A percentile compares a stretch with the other conserved stretches of the same genome.
phyloP scores from a whole-genome alignment of 2,888 invertebrate genomes.

The Meta bourneti region DNA sequence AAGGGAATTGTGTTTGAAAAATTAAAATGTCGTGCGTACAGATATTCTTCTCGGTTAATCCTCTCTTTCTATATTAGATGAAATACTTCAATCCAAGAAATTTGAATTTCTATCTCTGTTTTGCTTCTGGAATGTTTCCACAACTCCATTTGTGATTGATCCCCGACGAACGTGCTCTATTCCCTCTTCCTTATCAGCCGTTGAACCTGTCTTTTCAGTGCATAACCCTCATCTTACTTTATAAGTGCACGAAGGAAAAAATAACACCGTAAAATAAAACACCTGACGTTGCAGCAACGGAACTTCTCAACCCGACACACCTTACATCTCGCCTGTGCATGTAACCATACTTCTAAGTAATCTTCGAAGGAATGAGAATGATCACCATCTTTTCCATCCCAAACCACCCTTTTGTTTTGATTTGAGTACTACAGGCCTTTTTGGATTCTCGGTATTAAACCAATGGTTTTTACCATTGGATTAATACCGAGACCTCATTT shows the following conservation, averaged over 20 bases:
- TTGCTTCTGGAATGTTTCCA: background rate
- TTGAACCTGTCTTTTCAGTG: slow-evolving; percentile 61
- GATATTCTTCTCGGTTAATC: too few species aligned
- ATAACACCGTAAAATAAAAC: slow-evolving; percentile 33
- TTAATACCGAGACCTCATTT: too few species aligned
- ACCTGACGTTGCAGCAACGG: slow-evolving; percentile 39
- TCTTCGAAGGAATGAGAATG: background rate
- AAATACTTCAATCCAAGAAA: too few species aligned
- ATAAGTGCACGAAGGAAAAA: slow-evolving; percentile 21
- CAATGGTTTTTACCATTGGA: too few species aligned
- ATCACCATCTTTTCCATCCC: too few species aligned
- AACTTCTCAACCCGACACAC: slow-evolving; percentile 42
- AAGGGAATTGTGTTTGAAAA: too few species aligned
- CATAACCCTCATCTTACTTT: slow-evolving; percentile 58
- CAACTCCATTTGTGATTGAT: slow-evolving; percentile 10
- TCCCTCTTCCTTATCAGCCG: slow-evolving; percentile 52
- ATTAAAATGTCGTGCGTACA: too few species aligned
- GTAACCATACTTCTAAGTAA: background rate
- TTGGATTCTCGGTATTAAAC: too few species aligned
- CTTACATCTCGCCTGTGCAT: slow-evolving; percentile 20
- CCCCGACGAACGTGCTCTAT: slow-evolving; percentile 14
- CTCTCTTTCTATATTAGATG: too few species aligned
- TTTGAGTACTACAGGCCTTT: too few species aligned
- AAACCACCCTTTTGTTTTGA: too few species aligned
- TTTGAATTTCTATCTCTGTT: background rate